Percentiles rank a stretch among this genome's conserved stretches.
Evolutionary conservation across 2,113 vertebrate species (phyloP).

Genomic region (Corythoichthys intestinalis): DNA sequence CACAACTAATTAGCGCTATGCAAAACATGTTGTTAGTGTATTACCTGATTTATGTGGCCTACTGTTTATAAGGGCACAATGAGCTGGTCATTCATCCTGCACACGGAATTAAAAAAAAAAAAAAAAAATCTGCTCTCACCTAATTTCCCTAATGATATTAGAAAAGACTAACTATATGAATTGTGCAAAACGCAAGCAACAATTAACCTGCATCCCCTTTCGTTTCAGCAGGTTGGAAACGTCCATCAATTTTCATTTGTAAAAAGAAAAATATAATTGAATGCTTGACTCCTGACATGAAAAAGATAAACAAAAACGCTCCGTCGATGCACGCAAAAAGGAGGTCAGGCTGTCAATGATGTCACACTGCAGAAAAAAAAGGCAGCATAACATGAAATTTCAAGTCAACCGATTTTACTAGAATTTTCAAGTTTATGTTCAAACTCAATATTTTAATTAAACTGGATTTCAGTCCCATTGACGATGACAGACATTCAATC

Average conservation of each 20-base stretch:
- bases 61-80: slow-evolving; percentile 70
- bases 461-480: no score
- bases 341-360: slow-evolving; percentile 35
- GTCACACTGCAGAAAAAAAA: slow-evolving; percentile 5
- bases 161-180: slow-evolving; percentile 76
- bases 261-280: slow-evolving; percentile 72
- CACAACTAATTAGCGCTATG: slow-evolving; percentile 76
- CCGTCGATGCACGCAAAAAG: slow-evolving; percentile 53
- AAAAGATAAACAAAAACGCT: slow-evolving; percentile 62
- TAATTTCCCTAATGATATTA: slow-evolving; percentile 80
- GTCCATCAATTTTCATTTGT: slow-evolving; percentile 74
- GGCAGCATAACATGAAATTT: no score
- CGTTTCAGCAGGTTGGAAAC: slow-evolving; percentile 63
- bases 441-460: no score
- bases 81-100: slow-evolving; percentile 69
- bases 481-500: no score
- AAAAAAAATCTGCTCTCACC: slow-evolving; percentile 75
- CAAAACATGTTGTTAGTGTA: slow-evolving; percentile 76
- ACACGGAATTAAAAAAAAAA: slow-evolving; percentile 75
- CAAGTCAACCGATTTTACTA: no score
- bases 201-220: slow-evolving; percentile 75
- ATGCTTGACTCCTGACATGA: slow-evolving; percentile 68
- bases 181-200: slow-evolving; percentile 70
- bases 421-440: no score
- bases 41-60: slow-evolving; percentile 77